These are phyloP conservation scores for Electrona antarctica DNA, from an alignment of 2,113 vertebrate species.

Conservation along the genomic window DNA sequence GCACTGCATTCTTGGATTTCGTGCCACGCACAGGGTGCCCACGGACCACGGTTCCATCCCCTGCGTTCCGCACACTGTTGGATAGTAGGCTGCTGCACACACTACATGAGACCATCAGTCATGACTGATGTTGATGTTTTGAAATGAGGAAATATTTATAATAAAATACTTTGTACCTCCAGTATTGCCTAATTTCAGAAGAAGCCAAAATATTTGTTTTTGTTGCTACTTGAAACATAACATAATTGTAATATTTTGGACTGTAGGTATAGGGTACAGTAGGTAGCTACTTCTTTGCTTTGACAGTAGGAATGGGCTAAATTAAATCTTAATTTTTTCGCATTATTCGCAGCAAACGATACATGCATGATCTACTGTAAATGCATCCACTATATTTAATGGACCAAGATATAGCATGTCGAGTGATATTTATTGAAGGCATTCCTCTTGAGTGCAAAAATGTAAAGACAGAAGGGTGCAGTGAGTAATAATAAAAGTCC, in stretches of 20 bases:
- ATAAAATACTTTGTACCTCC: background rate
- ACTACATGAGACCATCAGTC: background rate
- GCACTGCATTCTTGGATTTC: background rate
- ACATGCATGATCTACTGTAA: no score
- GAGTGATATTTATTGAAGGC: no score
- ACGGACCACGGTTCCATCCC: background rate
- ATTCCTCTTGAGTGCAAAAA: background rate
- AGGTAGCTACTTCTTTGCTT: background rate
- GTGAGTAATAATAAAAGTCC: background rate
- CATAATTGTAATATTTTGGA: background rate
- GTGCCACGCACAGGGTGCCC: background rate
- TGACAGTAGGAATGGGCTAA: background rate
- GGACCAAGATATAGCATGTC: constrained; percentile 17
- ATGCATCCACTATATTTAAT: background rate
- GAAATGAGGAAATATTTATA: background rate
- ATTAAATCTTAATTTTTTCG: background rate
- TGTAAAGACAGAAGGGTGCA: background rate
- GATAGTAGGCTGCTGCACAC: background rate
- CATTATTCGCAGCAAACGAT: background rate
- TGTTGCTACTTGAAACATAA: no score
- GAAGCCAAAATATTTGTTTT: no score
- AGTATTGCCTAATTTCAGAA: no score
- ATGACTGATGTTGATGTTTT: constrained; percentile 7
- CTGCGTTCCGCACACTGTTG: constrained; percentile 5
- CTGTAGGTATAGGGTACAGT: background rate